Conservation (phyloP, 2,888 invertebrate species). For the Catotricha subobsoleta region DNA sequence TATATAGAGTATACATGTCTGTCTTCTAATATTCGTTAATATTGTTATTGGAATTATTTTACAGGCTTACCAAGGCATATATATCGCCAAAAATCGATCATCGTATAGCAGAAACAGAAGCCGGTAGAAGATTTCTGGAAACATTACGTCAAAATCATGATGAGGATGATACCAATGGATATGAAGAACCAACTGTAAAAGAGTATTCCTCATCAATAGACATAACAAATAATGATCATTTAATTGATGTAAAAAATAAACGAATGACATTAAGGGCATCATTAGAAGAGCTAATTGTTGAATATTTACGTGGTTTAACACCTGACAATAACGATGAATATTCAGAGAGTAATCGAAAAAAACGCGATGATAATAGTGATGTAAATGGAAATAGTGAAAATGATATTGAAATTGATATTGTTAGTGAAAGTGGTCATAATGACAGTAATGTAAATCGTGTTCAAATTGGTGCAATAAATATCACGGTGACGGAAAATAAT, state of each 20-base stretch:
- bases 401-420: not conserved
- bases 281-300: conserved; percentile 15
- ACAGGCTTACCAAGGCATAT: conserved; percentile 5
- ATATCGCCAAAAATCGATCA: conserved; percentile 8
- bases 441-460: not conserved
- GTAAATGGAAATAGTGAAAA: not conserved
- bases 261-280: conserved; percentile 13
- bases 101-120: conserved; percentile 14
- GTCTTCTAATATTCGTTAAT: too few relatives aligned
- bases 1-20: too few relatives aligned
- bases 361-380: not conserved
- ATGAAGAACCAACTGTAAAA: conserved; percentile 1
- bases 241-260: conserved; percentile 11
- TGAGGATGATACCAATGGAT: conserved; percentile 10
- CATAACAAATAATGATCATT: conserved; percentile 9
- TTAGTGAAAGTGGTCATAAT: not conserved
- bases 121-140: conserved; percentile 16
- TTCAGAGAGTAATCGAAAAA: conserved; percentile 5
- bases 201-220: not conserved
- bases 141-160: conserved; percentile 14
- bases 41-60: too few relatives aligned
- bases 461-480: conserved; percentile 9
- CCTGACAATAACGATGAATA: conserved; percentile 12
- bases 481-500: conserved; percentile 1
- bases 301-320: conserved; percentile 15